phyloP scores from a whole-genome alignment of 2,797 vertebrate species.

The Odontamblyopus lacepedii region DNA sequence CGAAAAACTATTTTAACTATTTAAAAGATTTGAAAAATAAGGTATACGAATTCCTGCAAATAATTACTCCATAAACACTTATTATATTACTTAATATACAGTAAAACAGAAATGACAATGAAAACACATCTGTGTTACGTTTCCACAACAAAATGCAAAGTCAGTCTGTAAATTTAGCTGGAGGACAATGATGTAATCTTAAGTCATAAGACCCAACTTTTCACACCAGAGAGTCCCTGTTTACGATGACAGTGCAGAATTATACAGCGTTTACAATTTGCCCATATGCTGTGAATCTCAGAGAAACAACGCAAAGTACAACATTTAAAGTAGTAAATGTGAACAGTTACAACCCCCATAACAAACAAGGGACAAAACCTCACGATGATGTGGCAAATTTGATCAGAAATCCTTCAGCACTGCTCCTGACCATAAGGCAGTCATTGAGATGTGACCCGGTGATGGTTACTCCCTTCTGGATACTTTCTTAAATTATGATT shows the following conservation, averaged over 20 bases:
- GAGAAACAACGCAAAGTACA: background rate
- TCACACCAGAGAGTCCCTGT: slow-evolving; percentile 1
- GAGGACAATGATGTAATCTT: background rate
- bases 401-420: too few relatives aligned
- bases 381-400: too few relatives aligned
- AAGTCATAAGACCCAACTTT: slow-evolving; percentile 24
- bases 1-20: background rate
- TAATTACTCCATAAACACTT: background rate
- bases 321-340: background rate
- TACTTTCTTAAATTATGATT: too few relatives aligned
- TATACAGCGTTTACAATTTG: slow-evolving; percentile 3
- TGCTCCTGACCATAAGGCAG: too few relatives aligned
- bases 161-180: background rate
- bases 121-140: background rate
- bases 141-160: background rate
- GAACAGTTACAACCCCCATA: background rate
- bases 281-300: background rate
- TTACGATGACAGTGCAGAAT: slow-evolving; percentile 29
- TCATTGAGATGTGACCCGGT: too few relatives aligned
- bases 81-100: background rate
- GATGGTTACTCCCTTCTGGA: too few relatives aligned
- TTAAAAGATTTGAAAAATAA: too few relatives aligned
- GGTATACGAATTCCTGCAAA: background rate
- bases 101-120: background rate
- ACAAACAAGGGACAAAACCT: background rate